A percentile compares a stretch with the other conserved stretches of the same genome.
Conservation (phyloP, 2,888 invertebrate species). For the Caenorhabditis panamensis region DNA sequence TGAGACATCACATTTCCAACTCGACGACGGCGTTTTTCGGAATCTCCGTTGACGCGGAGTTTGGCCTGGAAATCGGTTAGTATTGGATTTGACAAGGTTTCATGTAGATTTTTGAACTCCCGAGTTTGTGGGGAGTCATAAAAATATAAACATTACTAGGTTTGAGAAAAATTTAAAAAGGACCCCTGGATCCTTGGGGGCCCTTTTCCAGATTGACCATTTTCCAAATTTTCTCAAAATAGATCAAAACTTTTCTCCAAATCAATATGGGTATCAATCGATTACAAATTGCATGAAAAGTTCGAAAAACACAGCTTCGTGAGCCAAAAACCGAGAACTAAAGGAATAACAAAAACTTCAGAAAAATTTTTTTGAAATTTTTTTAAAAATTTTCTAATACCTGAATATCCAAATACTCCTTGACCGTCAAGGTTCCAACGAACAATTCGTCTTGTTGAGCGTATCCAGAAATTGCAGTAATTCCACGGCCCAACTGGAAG, state of each 20-base stretch:
- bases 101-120: background rate
- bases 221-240: background rate
- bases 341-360: background rate
- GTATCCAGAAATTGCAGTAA: constrained; percentile 77
- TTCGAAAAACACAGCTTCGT: background rate
- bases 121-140: background rate
- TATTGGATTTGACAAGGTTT: background rate
- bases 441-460: constrained; percentile 81
- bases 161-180: background rate
- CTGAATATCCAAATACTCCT: constrained; percentile 80
- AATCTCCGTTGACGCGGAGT: constrained; percentile 85
- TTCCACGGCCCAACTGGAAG: constrained; percentile 68
- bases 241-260: background rate
- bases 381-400: constrained; percentile 82
- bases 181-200: too few relatives aligned
- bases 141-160: background rate
- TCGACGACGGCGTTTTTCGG: constrained; percentile 83
- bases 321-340: background rate
- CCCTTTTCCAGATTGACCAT: background rate
- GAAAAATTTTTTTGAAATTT: background rate
- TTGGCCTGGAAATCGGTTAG: constrained; percentile 66
- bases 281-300: background rate
- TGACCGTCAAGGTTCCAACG: constrained; percentile 79
- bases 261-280: constrained; percentile 4
- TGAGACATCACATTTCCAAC: constrained; percentile 83